phyloP scores from a whole-genome alignment of 1,140 invertebrate genomes.

The Sarcophaga bullata region DNA sequence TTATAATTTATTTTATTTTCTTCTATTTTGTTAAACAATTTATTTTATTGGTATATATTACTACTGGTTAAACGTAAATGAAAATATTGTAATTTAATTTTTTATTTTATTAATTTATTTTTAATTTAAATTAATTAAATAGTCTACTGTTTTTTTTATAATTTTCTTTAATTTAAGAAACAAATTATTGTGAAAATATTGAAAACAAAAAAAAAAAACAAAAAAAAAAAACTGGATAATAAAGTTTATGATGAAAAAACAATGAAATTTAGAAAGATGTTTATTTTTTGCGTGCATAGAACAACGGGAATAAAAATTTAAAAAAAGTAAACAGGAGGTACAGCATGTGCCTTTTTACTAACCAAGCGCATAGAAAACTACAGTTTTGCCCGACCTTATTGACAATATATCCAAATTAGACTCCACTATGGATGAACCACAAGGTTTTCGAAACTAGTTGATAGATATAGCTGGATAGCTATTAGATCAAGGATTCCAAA shows the following conservation, averaged over 20 bases:
- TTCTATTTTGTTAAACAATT: background rate
- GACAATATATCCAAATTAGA: too few species aligned
- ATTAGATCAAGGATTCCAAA: too few species aligned
- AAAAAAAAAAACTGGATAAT: background rate
- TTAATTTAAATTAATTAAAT: background rate
- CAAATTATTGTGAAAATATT: too few species aligned
- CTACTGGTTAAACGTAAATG: background rate
- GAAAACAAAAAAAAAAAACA: background rate
- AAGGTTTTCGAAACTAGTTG: too few species aligned
- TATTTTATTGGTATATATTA: background rate
- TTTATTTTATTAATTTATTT: slow-evolving; percentile 1
- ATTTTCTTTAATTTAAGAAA: background rate
- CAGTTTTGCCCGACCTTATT: too few species aligned
- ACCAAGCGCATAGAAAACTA: too few species aligned
- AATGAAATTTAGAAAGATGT: too few species aligned
- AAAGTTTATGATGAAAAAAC: background rate
- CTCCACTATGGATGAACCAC: too few species aligned
- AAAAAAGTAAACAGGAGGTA: background rate
- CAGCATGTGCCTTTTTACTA: too few species aligned
- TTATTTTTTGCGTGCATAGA: background rate
- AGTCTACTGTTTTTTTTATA: background rate
- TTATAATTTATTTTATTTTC: background rate
- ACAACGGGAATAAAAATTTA: background rate
- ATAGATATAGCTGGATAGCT: too few species aligned
- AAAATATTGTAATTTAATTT: background rate